Evolutionary conservation across 1,140 invertebrate species (phyloP).

Genomic region (Matsumurasca onukii): DNA sequence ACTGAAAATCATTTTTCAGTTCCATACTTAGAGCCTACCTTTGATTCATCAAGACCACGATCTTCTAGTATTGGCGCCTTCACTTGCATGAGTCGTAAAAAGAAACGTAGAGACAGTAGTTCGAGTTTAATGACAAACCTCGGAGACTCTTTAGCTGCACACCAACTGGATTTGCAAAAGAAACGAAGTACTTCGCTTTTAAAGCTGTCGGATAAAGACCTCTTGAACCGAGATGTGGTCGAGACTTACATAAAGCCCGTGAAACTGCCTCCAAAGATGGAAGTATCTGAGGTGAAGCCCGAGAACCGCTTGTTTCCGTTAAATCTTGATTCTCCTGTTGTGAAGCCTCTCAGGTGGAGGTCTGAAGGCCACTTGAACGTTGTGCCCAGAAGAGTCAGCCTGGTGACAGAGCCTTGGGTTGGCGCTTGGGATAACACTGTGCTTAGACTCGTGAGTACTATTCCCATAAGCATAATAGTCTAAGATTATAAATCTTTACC

Average conservation of each 20-base stretch:
- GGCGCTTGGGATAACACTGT: conserved; percentile 16
- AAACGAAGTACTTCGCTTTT: not conserved
- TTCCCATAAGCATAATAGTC: too few species aligned
- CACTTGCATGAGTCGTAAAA: not conserved
- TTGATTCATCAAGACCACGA: not conserved
- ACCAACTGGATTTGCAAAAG: not conserved
- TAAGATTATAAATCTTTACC: too few species aligned
- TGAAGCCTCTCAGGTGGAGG: not conserved
- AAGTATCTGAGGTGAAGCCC: conserved; percentile 1
- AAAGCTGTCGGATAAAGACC: conserved; percentile 6
- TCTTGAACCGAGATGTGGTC: not conserved
- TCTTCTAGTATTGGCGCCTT: not conserved
- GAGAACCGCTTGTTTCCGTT: not conserved
- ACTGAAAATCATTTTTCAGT: not conserved
- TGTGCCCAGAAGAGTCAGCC: not conserved
- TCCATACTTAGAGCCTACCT: not conserved
- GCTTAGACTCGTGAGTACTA: conserved; percentile 7
- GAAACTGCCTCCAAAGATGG: conserved; percentile 1
- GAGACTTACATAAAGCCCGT: not conserved
- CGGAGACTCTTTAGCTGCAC: not conserved
- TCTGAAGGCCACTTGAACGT: not conserved
- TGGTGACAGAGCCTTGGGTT: not conserved
- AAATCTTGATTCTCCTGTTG: not conserved
- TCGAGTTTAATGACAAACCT: not conserved
- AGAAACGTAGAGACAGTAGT: conserved; percentile 2